These are phyloP conservation scores for Smittia aterrima DNA, from an alignment of 2,888 invertebrate genomes.

Conservation along the genomic window DNA sequence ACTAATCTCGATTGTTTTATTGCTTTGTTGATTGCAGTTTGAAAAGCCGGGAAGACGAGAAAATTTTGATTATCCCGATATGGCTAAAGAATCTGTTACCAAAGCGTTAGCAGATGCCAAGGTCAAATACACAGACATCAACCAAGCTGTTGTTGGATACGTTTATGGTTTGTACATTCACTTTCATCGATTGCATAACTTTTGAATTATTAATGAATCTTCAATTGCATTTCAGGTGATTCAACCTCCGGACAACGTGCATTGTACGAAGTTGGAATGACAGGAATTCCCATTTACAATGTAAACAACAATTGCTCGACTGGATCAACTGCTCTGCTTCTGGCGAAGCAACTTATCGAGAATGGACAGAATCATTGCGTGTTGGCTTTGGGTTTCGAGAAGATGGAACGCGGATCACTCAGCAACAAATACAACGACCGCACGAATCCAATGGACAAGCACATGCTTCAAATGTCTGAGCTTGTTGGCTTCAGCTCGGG, in stretches of 20 bases:
- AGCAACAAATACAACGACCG: constrained; percentile 73
- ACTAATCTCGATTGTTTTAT: too few species aligned
- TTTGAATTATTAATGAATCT: background rate
- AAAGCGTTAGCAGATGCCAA: constrained; percentile 84
- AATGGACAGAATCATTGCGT: constrained; percentile 83
- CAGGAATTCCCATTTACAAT: constrained; percentile 95
- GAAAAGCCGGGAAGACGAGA: constrained; percentile 83
- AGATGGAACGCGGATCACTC: constrained; percentile 94
- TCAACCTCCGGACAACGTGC: constrained; percentile 95
- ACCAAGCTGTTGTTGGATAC: constrained; percentile 90
- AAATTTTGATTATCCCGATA: constrained; percentile 88
- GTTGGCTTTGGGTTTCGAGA: constrained; percentile 94
- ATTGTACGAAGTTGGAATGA: constrained; percentile 90
- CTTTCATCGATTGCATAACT: background rate
- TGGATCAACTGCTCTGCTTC: constrained; percentile 85
- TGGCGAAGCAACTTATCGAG: constrained; percentile 91
- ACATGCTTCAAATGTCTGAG: constrained; percentile 81
- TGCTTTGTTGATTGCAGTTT: constrained; percentile 59
- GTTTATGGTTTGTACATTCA: constrained; percentile 66
- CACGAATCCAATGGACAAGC: constrained; percentile 86
- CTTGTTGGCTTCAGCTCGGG: constrained; percentile 57
- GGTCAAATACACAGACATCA: constrained; percentile 70
- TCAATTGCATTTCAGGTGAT: constrained; percentile 61
- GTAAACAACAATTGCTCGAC: constrained; percentile 99
- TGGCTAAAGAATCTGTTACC: constrained; percentile 89